Conservation (phyloP, 2,113 vertebrate genomes). For the Callopanchax toddi region DNA sequence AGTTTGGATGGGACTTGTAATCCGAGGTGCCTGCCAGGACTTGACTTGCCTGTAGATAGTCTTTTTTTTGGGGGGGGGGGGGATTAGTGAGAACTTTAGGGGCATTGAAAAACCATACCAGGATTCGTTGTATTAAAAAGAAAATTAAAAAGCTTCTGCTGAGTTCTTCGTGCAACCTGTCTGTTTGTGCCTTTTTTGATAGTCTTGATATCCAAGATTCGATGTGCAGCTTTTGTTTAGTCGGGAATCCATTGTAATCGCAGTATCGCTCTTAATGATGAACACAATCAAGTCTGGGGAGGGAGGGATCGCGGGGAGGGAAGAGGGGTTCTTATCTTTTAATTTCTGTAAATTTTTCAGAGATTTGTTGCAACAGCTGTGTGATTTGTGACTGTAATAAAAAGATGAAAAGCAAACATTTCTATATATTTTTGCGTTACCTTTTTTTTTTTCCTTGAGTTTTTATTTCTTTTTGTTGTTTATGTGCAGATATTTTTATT, state of each 20-base stretch:
- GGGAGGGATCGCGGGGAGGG: slow-evolving; percentile 13
- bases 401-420: slow-evolving; percentile 71
- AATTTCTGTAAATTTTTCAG: slow-evolving; percentile 76
- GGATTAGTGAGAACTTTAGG: slow-evolving; percentile 40
- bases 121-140: slow-evolving; percentile 77
- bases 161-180: slow-evolving; percentile 78
- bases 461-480: slow-evolving; percentile 29
- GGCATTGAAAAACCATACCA: slow-evolving; percentile 61
- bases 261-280: slow-evolving; percentile 73
- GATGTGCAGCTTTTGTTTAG: slow-evolving; percentile 81
- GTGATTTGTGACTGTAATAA: slow-evolving; percentile 78
- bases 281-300: slow-evolving; percentile 63
- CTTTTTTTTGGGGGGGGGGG: not conserved
- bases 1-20: slow-evolving; percentile 55
- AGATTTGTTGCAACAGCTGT: slow-evolving; percentile 75
- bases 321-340: slow-evolving; percentile 31
- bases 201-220: slow-evolving; percentile 79
- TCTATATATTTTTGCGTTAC: slow-evolving; percentile 59
- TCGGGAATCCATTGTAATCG: slow-evolving; percentile 75
- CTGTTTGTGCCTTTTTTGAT: slow-evolving; percentile 83
- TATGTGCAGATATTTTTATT: slow-evolving; percentile 76
- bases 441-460: slow-evolving; percentile 18
- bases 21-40: slow-evolving; percentile 69
- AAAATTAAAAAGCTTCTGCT: slow-evolving; percentile 74
- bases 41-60: slow-evolving; percentile 67